Evolutionary conservation across 2,888 invertebrate genomes (phyloP), one percentile per base, ranked within the genome.

Genomic region (Podabrus alpinus): DNA sequence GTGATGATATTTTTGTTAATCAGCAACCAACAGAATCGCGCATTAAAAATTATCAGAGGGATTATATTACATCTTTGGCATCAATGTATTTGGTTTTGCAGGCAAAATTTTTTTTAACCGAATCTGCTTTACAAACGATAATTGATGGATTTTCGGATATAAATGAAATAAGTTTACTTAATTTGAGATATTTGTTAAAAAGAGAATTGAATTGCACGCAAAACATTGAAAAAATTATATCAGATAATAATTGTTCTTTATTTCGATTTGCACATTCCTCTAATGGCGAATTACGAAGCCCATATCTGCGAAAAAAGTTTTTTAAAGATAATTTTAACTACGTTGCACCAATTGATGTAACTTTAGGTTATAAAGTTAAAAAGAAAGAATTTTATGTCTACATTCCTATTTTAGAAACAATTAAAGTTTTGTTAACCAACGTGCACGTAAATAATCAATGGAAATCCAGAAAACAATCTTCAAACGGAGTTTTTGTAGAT

Each of bases 311-410:
- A 70, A 70, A 70, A 29, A 70, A 73, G 15, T 77, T 59, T 72
- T 78, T 68, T 61, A 71, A 76, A 66, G 5, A 74, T 19, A 4
- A 76, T 62, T 74, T 78, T 66, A 62, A 72, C 61, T 77, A 59
- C 16, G 64, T 77, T 11, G 68, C 25, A 11, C 76, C 78, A 9
- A 61, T 61, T 10, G 73, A 62, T 21, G n/a, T 17, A 25, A n/a
- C 19, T 19, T 10, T 74, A 19, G 66, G 9, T 21, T 16, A 17
- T n/a, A 16, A 16, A 15, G 16, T 10, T 10, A 71, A 71, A 15
- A 62, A 69, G 15, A n/a, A n/a, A n/a, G n/a, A n/a, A n/a, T 61
- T 61, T 61, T 61, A 10, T 16, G 69, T 61, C 60, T 59, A 59
- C 15, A 15, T 59, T 7, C 59, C 59, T 4, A 10, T 59, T 59